Percentiles rank a stretch among this genome's conserved stretches.
Conservation (phyloP, 1,140 invertebrate genomes). For the Aphaenogaster ashmeadi region DNA sequence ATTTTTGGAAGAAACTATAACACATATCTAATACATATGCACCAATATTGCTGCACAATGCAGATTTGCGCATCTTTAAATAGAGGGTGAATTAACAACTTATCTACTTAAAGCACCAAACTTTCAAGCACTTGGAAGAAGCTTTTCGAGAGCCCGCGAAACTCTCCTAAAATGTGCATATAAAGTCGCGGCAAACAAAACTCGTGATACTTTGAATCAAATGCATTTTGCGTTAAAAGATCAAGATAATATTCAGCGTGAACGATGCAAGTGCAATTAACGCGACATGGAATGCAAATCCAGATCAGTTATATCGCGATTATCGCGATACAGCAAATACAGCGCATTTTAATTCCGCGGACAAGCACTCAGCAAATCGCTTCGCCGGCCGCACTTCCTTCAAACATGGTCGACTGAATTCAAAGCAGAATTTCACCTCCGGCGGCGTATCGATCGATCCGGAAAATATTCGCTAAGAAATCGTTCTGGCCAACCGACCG, state of each 20-base stretch:
- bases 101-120: constrained; percentile 14
- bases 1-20: not conserved
- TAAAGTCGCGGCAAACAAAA: not conserved
- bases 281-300: constrained; percentile 14
- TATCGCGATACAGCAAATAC: not conserved
- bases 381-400: constrained; percentile 22
- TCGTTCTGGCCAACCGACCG: constrained; percentile 33
- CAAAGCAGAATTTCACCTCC: constrained; percentile 54
- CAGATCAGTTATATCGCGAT: constrained; percentile 4
- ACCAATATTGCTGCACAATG: not conserved
- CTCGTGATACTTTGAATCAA: constrained; percentile 1
- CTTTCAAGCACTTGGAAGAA: constrained; percentile 28
- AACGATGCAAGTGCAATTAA: constrained; percentile 2
- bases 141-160: not conserved
- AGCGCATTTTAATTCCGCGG: constrained; percentile 34
- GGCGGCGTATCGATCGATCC: constrained; percentile 37
- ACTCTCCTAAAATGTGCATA: constrained; percentile 28
- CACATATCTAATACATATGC: not conserved
- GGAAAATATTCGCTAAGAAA: constrained; percentile 54
- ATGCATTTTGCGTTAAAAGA: not conserved
- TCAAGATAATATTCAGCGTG: not conserved
- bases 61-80: constrained; percentile 25
- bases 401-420: constrained; percentile 40
- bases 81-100: constrained; percentile 34
- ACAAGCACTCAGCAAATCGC: constrained; percentile 26